These are phyloP conservation scores for Heliconius melpomene DNA, from an alignment of 1,140 invertebrate genomes.

Conservation along the genomic window DNA sequence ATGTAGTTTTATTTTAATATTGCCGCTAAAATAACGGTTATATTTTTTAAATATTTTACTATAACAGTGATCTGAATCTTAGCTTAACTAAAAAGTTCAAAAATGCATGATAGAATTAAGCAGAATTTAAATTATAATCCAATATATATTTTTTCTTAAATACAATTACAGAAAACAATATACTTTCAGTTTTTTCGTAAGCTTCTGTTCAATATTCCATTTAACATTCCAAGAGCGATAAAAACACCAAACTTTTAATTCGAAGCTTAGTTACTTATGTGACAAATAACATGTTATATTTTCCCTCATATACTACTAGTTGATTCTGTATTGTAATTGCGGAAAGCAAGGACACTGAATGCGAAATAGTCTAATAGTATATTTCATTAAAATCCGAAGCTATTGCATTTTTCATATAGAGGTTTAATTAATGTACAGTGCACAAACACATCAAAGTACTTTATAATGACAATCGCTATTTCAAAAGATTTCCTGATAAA, in stretches of 20 bases:
- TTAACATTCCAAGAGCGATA: too few species aligned
- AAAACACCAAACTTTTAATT: not conserved
- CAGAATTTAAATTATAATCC: not conserved
- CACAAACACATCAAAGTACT: not conserved
- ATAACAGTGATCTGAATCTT: slow-evolving; percentile 1
- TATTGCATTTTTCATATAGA: not conserved
- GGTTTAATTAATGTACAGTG: not conserved
- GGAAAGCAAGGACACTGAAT: not conserved
- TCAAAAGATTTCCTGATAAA: too few species aligned
- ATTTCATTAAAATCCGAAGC: too few species aligned
- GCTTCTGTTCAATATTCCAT: not conserved
- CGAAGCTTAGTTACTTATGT: not conserved
- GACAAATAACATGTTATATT: too few species aligned
- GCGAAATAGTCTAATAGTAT: too few species aligned
- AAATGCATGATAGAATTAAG: not conserved
- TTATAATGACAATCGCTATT: not conserved
- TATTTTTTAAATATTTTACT: slow-evolving; percentile 9
- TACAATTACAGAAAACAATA: not conserved
- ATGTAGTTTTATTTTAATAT: slow-evolving; percentile 3
- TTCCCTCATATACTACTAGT: too few species aligned
- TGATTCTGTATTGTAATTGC: not conserved
- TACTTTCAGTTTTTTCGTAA: not conserved
- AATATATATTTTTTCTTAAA: not conserved
- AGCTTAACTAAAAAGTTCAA: not conserved
- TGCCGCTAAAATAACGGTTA: not conserved